Evolutionary conservation across 2,888 invertebrate genomes (phyloP).

Genomic region (Diachrysia chrysitis): DNA sequence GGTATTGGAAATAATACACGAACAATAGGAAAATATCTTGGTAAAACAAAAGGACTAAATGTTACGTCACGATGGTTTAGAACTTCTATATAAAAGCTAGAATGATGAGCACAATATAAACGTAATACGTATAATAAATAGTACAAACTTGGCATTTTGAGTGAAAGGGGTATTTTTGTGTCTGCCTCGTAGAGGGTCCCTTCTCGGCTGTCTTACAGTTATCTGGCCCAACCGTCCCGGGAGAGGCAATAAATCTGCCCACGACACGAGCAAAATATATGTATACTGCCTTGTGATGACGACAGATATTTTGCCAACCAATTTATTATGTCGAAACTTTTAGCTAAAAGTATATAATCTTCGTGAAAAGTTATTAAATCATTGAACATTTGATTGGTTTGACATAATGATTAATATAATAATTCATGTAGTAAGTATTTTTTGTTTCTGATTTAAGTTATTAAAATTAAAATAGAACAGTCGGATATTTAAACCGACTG

Average conservation of each 20-base stretch:
- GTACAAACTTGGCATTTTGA: conserved; percentile 44
- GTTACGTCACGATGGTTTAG: too few species aligned
- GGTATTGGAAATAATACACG: too few species aligned
- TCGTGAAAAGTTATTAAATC: too few species aligned
- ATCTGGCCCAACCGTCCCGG: conserved; percentile 43
- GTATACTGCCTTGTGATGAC: conserved; percentile 49
- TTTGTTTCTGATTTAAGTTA: too few species aligned
- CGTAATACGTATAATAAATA: conserved; percentile 47
- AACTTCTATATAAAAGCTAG: conserved; percentile 40
- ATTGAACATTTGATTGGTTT: too few species aligned
- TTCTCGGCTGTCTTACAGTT: conserved; percentile 50
- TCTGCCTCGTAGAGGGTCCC: too few species aligned
- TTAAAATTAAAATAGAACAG: neutral
- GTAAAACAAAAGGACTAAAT: too few species aligned
- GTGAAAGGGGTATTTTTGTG: conserved; percentile 54
- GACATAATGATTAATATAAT: too few species aligned
- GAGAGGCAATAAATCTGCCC: conserved; percentile 56
- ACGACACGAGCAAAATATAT: conserved; percentile 31
- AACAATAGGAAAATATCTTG: too few species aligned
- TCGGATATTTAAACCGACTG: neutral
- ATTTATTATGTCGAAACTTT: conserved; percentile 29
- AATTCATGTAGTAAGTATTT: neutral
- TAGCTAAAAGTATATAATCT: conserved; percentile 19
- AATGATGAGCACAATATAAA: conserved; percentile 37
- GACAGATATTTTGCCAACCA: conserved; percentile 22